Conservation (phyloP, 2,113 vertebrate species). For the Tinamus guttatus region DNA sequence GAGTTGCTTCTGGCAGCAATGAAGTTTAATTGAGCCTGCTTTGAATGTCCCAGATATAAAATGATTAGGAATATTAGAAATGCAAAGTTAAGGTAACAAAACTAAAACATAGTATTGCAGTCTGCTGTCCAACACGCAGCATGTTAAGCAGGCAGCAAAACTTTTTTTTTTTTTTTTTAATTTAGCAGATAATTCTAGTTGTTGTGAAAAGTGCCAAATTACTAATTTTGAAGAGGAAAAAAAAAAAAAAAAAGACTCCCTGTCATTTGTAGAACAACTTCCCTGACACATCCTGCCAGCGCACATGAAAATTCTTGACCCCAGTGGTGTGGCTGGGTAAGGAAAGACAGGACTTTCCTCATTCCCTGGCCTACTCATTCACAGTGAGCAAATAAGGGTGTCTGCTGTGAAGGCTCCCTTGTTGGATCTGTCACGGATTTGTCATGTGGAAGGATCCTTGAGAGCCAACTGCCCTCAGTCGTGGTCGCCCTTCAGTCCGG, state of each 20-base stretch:
- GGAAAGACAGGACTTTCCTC: slow-evolving; percentile 8
- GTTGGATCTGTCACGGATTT: not conserved
- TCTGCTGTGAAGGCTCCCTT: not conserved
- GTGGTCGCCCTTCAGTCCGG: not conserved
- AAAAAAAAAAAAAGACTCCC: not conserved
- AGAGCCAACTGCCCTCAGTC: not conserved
- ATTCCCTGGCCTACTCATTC: not conserved
- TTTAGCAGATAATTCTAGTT: slow-evolving; percentile 1
- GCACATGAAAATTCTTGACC: not conserved
- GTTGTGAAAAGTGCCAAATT: slow-evolving; percentile 42
- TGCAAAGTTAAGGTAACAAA: not conserved
- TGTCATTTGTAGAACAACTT: not conserved
- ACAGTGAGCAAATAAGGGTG: not conserved
- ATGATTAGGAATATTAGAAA: not conserved
- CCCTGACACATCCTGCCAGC: not conserved
- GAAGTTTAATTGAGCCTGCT: not conserved
- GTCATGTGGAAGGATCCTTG: not conserved
- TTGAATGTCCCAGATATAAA: not conserved
- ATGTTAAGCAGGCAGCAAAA: not conserved
- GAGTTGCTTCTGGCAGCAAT: not conserved
- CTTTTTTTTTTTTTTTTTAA: too few species aligned
- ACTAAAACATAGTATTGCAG: not conserved
- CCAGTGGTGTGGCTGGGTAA: not conserved
- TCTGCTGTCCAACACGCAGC: not conserved
- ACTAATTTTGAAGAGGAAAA: not conserved